These are phyloP conservation scores for Poliocrania exsul DNA, from an alignment of 2,797 vertebrate genomes.

Conservation along the genomic window DNA sequence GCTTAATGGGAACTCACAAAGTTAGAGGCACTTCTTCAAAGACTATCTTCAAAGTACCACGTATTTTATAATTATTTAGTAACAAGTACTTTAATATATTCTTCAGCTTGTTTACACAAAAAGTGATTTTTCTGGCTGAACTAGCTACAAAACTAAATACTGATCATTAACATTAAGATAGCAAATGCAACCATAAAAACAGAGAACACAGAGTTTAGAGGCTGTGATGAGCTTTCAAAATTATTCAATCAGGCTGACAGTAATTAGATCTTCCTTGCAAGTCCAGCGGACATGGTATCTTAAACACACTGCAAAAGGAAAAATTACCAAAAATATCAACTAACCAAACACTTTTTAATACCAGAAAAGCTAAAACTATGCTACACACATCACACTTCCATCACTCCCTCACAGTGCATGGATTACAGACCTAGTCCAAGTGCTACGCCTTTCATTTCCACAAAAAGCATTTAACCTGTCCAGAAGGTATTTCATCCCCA, in stretches of 20 bases:
- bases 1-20: background rate
- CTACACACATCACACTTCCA: background rate
- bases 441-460: background rate
- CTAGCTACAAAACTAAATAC: background rate
- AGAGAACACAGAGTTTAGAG: background rate
- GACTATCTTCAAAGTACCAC: background rate
- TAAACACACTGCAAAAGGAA: background rate
- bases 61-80: background rate
- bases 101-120: background rate
- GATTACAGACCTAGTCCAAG: background rate
- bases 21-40: background rate
- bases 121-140: background rate
- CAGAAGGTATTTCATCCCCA: background rate
- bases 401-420: accelerated
- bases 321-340: background rate
- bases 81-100: background rate
- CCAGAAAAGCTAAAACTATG: background rate
- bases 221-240: background rate
- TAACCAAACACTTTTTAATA: background rate
- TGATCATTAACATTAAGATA: background rate
- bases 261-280: background rate
- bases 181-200: background rate
- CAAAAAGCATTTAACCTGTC: background rate
- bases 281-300: background rate
- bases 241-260: background rate